phyloP scores from a whole-genome alignment of 2,113 vertebrate genomes.

The Smithornis capensis region DNA sequence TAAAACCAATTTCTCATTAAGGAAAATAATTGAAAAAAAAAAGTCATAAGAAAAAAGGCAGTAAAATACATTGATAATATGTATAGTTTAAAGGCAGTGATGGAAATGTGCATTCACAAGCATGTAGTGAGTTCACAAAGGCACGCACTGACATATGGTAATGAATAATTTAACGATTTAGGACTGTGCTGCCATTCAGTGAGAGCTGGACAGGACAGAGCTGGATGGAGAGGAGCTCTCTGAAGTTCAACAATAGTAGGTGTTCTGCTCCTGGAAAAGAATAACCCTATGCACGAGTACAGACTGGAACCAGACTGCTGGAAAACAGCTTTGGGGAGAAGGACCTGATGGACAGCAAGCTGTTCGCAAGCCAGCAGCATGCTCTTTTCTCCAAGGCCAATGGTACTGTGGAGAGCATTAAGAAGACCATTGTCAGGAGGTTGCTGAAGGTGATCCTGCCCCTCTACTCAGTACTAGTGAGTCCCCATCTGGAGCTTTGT shows the following conservation, averaged over 20 bases:
- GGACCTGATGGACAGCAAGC: neutral
- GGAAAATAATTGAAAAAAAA: neutral
- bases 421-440: neutral
- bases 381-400: neutral
- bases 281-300: neutral
- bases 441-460: neutral
- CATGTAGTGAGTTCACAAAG: neutral
- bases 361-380: rapidly evolving
- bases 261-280: neutral
- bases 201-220: neutral
- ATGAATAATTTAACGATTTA: neutral
- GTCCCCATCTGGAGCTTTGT: neutral
- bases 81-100: neutral
- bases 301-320: neutral
- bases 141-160: neutral
- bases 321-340: neutral
- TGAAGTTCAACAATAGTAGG: neutral
- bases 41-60: neutral
- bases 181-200: neutral
- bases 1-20: neutral
- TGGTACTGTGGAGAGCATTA: too few relatives aligned
- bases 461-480: neutral
- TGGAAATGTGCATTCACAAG: neutral
- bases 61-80: neutral
- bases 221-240: neutral